Evolutionary conservation across 1,140 invertebrate genomes (phyloP), one percentile per base, ranked within the genome.

Genomic region (Gonatopus flavifemur): DNA sequence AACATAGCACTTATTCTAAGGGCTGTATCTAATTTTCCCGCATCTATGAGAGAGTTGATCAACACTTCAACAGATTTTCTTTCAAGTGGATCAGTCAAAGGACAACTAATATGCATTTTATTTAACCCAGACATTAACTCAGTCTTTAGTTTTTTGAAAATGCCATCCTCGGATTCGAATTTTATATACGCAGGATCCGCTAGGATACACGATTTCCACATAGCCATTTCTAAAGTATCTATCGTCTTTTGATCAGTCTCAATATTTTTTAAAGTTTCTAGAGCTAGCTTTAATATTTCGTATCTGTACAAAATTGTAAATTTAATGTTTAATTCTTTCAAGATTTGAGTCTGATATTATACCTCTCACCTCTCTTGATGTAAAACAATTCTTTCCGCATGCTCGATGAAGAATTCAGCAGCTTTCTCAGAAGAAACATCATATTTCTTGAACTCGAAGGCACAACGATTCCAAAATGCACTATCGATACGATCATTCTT

Each of bases 401-500:
- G 72, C 28, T 78, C 60, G 4, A 80, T 67, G 15, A 84, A 80
- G 69, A 85, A 86, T 56, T 80, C 68, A 8, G 80, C 78, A 7
- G 80, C 80, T 31, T 76, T 69, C 49, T 80, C 69, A 31, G 80
- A 77, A 6, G 73, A 58, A 1, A 86, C 80, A 1, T 80, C 60
- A 25, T 81, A 74, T 47, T 79, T 71, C 59, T 80, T 76, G 50
- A 87, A 84, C 43, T 81, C 77, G 46, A 70, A 57, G 38, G 84
- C 79, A 57, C 83, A 85, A 52, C 80, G 67, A 9, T 74, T 72
- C 73, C 84, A 83, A 62, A 84, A 86, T 2, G 67, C 36, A 12
- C 74, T 72, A 7, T 76, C 52, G 33, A 77, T 61, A 50, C 77
- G 71, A 12, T 74, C 76, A 31, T 74, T 57, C 15, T 62, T 12